These are phyloP conservation scores for Melanerpes aurifrons DNA, from an alignment of 2,113 vertebrate genomes.

Conservation along the genomic window DNA sequence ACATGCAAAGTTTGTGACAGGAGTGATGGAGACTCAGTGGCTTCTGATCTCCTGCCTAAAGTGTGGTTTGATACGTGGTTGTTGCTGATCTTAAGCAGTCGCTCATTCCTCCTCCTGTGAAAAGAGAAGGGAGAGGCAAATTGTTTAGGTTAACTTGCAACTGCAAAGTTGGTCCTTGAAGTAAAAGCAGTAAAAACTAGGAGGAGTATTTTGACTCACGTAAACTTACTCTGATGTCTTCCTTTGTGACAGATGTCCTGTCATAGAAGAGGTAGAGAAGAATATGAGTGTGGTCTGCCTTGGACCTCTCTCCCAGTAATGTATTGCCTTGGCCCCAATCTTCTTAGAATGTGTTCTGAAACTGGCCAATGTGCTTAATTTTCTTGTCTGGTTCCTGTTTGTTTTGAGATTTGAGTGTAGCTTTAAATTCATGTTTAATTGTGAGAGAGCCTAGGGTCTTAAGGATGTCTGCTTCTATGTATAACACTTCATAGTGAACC, in stretches of 20 bases:
- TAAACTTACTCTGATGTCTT: background rate
- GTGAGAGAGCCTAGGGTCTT: background rate
- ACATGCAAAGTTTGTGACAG: background rate
- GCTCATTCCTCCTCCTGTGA: background rate
- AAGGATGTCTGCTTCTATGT: background rate
- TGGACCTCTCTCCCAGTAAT: background rate
- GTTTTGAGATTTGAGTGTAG: background rate
- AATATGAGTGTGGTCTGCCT: background rate
- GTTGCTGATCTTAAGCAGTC: background rate
- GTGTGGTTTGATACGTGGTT: background rate
- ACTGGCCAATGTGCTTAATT: background rate
- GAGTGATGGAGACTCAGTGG: background rate
- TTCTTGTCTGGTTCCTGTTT: background rate
- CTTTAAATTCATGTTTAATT: background rate
- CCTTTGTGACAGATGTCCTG: background rate
- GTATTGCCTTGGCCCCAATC: background rate
- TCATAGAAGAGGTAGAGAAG: background rate
- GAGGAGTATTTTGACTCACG: background rate
- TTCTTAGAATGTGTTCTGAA: background rate
- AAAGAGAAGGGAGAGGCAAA: background rate
- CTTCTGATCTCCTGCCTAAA: background rate
- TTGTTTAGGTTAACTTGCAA: background rate
- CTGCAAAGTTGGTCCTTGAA: background rate
- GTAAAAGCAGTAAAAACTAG: background rate
- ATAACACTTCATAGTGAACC: background rate